Evolutionary conservation across 2,888 invertebrate genomes (phyloP).

Genomic region (Metallyticus violacea): DNA sequence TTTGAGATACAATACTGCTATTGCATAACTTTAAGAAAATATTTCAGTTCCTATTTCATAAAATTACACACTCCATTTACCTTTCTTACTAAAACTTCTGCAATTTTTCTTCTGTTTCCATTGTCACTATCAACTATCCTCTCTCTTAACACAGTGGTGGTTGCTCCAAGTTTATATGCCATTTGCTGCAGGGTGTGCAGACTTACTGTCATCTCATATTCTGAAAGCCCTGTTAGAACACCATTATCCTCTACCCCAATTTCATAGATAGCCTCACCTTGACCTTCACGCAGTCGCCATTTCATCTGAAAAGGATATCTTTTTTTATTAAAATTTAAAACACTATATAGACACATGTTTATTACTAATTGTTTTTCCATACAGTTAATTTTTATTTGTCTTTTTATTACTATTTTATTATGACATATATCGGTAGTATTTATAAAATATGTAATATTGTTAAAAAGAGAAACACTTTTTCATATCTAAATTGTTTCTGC

Average conservation of each 20-base stretch:
- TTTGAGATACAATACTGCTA: too few relatives aligned
- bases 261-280: slow-evolving; percentile 96
- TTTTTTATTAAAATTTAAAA: neutral
- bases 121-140: slow-evolving; percentile 50
- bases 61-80: slow-evolving; percentile 47
- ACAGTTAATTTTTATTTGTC: too few relatives aligned
- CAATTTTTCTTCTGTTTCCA: slow-evolving; percentile 56
- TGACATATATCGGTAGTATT: too few relatives aligned
- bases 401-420: too few relatives aligned
- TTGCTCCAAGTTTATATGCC: slow-evolving; percentile 84
- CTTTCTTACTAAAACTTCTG: slow-evolving; percentile 87
- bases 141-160: slow-evolving; percentile 70
- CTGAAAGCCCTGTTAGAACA: slow-evolving; percentile 77
- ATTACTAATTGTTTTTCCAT: too few relatives aligned
- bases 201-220: slow-evolving; percentile 82
- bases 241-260: slow-evolving; percentile 93
- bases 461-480: too few relatives aligned
- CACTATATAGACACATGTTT: too few relatives aligned
- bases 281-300: slow-evolving; percentile 94
- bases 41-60: too few relatives aligned
- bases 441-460: too few relatives aligned
- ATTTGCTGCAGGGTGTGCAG: slow-evolving; percentile 81
- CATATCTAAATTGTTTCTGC: too few relatives aligned
- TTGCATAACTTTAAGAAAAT: too few relatives aligned
- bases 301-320: slow-evolving; percentile 65